Percentiles rank a stretch among this genome's conserved stretches.
Evolutionary conservation across 1,140 invertebrate genomes (phyloP).

Genomic region (Armadillidium nasatum): DNA sequence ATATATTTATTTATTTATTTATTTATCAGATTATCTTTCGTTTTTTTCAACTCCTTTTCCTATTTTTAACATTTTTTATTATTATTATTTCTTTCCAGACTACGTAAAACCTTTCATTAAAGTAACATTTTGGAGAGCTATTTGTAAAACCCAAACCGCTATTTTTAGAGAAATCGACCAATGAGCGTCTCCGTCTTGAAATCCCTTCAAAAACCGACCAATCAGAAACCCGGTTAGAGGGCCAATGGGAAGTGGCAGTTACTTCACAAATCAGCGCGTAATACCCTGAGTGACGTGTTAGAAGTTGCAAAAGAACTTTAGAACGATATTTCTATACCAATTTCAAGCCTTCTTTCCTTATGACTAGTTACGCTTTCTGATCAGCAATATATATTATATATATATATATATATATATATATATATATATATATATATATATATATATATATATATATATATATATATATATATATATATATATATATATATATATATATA

Average conservation of each 20-base stretch:
- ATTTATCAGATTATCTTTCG: too few species aligned
- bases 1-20: too few species aligned
- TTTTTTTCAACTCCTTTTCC: too few species aligned
- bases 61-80: too few species aligned
- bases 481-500: constrained; percentile 14
- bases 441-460: neutral
- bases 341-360: neutral
- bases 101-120: neutral
- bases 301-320: neutral
- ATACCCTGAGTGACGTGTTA: neutral
- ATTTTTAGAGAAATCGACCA: neutral
- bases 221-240: neutral
- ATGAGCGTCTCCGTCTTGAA: neutral
- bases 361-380: constrained; percentile 1
- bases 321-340: neutral
- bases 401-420: neutral
- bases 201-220: neutral
- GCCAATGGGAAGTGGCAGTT: constrained; percentile 5
- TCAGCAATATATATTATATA: neutral
- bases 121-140: neutral
- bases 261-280: constrained; percentile 3
- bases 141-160: too few species aligned
- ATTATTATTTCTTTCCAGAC: too few species aligned
- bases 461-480: constrained; percentile 14
- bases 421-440: constrained; percentile 8